Percentiles rank a stretch among this genome's conserved stretches.
Conservation (phyloP, 2,888 invertebrate species). For the Beris chalybata region DNA sequence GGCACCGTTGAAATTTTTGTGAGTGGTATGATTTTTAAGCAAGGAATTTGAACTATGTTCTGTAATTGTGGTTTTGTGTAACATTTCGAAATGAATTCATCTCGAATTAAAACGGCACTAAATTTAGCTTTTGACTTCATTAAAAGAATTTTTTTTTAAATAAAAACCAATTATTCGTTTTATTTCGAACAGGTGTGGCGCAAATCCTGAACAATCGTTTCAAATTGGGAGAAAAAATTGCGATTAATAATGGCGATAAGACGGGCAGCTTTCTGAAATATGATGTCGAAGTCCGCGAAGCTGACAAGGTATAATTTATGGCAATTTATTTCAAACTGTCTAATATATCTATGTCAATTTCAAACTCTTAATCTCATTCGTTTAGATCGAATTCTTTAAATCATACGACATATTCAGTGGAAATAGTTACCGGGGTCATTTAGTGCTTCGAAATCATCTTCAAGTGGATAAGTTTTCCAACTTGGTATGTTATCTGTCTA, state of each 20-base stretch:
- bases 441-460: conserved; percentile 55
- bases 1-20: too few species aligned
- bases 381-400: conserved; percentile 54
- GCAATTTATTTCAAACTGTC: conserved; percentile 14
- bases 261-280: conserved; percentile 52
- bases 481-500: conserved; percentile 45
- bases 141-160: neutral
- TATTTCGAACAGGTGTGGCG: conserved; percentile 49
- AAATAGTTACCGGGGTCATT: conserved; percentile 49
- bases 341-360: neutral
- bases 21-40: too few species aligned
- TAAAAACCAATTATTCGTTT: conserved; percentile 25
- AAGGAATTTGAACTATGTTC: too few species aligned
- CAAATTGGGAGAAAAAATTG: conserved; percentile 53
- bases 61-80: too few species aligned
- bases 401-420: conserved; percentile 55
- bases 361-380: conserved; percentile 7
- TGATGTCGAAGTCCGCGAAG: conserved; percentile 56
- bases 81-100: too few species aligned
- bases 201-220: conserved; percentile 49
- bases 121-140: too few species aligned
- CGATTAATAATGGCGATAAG: conserved; percentile 52
- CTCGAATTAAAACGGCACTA: too few species aligned
- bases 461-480: conserved; percentile 55
- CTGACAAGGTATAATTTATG: conserved; percentile 50